A percentile compares a stretch with the other conserved stretches of the same genome.
These are phyloP conservation scores for Alexandromys oeconomus DNA, from an alignment of 2,797 vertebrate genomes.

Conservation along the genomic window DNA sequence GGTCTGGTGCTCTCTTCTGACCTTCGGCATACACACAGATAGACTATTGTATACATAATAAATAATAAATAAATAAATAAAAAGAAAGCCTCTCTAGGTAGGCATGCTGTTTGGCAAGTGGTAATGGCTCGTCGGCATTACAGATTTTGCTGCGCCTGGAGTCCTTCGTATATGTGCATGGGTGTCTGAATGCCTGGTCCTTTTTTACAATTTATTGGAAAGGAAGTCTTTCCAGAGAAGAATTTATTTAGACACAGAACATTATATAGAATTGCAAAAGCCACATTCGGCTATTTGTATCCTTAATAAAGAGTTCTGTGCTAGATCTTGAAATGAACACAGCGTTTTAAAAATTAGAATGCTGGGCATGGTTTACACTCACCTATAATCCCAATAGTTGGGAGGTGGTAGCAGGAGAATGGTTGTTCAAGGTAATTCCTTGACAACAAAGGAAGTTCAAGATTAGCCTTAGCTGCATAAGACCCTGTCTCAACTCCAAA, in stretches of 20 bases:
- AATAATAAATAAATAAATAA: too few relatives aligned
- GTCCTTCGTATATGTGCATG: neutral
- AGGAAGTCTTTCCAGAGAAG: slow-evolving; percentile 36
- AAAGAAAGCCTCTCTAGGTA: neutral
- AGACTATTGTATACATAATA: too few relatives aligned
- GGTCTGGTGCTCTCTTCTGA: too few relatives aligned
- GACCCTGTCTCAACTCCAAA: neutral
- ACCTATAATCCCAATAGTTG: neutral
- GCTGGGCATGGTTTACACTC: neutral
- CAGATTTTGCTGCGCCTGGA: neutral
- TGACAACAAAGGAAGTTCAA: neutral
- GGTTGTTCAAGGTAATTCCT: neutral
- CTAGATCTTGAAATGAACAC: slow-evolving; percentile 62
- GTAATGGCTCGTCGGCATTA: neutral
- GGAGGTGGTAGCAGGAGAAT: neutral
- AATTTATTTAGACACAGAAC: neutral
- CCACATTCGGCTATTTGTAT: neutral
- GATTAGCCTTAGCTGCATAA: neutral
- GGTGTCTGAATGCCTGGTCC: neutral
- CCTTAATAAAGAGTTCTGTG: slow-evolving; percentile 43
- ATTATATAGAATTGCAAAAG: slow-evolving; percentile 24
- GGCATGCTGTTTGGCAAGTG: neutral
- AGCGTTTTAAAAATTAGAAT: slow-evolving; percentile 25
- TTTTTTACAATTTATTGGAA: slow-evolving; percentile 24
- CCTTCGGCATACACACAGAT: too few relatives aligned